phyloP scores from a whole-genome alignment of 2,797 vertebrate species.

The Petrocephalus sullivani region DNA sequence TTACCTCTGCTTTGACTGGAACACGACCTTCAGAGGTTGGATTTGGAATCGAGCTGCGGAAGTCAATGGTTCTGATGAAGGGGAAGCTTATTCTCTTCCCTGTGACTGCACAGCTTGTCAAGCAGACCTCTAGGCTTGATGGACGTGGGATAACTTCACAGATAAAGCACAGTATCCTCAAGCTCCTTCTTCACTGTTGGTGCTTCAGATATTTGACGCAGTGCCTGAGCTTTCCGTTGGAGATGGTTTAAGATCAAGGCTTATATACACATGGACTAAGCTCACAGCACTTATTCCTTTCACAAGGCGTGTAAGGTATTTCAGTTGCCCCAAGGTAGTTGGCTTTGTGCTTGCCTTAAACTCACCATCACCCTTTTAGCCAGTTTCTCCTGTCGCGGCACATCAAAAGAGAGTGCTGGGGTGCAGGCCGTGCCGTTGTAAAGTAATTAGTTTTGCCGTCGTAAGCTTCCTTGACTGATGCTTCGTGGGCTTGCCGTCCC shows the following conservation, averaged over 20 bases:
- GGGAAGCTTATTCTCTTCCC: background rate
- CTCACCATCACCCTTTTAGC: conserved; percentile 39
- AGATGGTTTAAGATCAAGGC: background rate
- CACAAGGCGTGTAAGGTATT: conserved; percentile 32
- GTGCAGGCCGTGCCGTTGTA: conserved; percentile 40
- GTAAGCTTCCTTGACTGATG: conserved; percentile 12
- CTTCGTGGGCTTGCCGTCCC: conserved; percentile 26
- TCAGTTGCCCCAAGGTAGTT: conserved; percentile 44
- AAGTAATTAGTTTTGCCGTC: conserved; percentile 48
- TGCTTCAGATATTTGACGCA: background rate
- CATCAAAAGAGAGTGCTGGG: conserved; percentile 44
- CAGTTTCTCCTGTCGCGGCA: conserved; percentile 28
- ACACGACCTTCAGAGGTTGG: background rate
- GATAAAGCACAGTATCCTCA: background rate
- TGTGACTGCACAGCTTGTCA: background rate
- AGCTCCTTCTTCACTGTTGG: background rate
- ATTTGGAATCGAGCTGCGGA: background rate
- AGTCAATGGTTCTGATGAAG: background rate
- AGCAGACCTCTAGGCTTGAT: background rate
- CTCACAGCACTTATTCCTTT: conserved; percentile 22
- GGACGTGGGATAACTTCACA: background rate
- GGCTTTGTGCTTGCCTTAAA: conserved; percentile 51
- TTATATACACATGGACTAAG: background rate
- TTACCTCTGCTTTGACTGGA: background rate
- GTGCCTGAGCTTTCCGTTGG: background rate